Evolutionary conservation across 2,888 invertebrate species (phyloP).

Genomic region (Erynnis tages): DNA sequence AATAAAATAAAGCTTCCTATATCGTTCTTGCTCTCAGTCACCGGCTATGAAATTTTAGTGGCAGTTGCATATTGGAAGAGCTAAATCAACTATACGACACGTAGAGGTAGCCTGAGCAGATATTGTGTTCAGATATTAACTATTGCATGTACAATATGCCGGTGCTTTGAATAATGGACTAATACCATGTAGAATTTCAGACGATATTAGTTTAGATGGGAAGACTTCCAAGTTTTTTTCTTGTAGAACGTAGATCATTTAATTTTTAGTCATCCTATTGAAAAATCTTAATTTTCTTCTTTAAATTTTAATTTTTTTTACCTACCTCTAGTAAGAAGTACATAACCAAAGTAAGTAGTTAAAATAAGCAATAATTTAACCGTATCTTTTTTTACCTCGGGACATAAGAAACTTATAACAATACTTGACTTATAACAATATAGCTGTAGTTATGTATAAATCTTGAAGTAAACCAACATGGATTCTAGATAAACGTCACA

Average conservation of each 20-base stretch:
- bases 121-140: constrained; percentile 38
- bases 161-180: constrained; percentile 28
- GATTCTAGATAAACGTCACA: constrained; percentile 37
- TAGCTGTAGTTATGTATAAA: too few species aligned
- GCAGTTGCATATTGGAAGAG: constrained; percentile 64
- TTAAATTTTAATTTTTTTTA: too few species aligned
- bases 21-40: constrained; percentile 4
- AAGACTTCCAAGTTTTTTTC: too few species aligned
- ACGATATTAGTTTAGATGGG: background rate
- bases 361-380: background rate
- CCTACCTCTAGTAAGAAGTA: too few species aligned
- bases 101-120: constrained; percentile 16
- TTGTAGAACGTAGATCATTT: too few species aligned
- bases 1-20: background rate
- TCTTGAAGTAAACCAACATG: too few species aligned
- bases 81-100: constrained; percentile 58
- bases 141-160: constrained; percentile 31
- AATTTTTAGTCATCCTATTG: too few species aligned
- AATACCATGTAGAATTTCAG: constrained; percentile 9
- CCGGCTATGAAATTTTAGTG: constrained; percentile 68
- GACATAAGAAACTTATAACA: background rate
- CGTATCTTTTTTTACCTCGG: background rate
- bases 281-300: too few species aligned
- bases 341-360: background rate
- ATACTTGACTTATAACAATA: too few species aligned